Base-by-base conservation (phyloP, 2,888 invertebrate genomes). In the Icerya purchasi region DNA sequence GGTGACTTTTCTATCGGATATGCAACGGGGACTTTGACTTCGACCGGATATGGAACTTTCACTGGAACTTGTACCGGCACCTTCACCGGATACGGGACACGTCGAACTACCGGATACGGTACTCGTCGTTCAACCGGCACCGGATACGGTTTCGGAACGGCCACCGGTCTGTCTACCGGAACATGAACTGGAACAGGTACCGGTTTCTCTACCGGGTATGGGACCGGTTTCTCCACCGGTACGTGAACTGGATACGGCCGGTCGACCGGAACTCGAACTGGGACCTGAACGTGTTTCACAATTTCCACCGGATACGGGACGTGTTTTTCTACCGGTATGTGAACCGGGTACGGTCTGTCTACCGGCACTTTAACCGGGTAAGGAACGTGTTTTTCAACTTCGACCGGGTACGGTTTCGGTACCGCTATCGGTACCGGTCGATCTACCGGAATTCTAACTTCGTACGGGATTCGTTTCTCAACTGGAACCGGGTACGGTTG, bases 181-280 rank as follows among this genome's bases (percentile, higher is more conserved):
- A 79, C 65, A 25, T 67, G 68, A 57, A 67, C 66, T 2, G 69
- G 69, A 54, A 65, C 63, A 52, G 66, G 65, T 53, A 83, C 83
- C 62, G 75, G 81, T 54, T 83, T 82, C 74, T 83, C 82, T 20
- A 86, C 83, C 66, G 66, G 66, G 70, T 67, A 67, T 22, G 68
- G 68, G 3, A 66, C 64, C 3, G 62, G 65, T 20, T 64, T 63
- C 23, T 63, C 61, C 10, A 63, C 78, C 53, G 78, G 79, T 64
- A 83, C 79, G 82, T 86, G 86, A 70, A 83, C 79, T 82, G 86
- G 86, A 70, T 81, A 82, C 2, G 86, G 84, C 64, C 83, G 81
- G 25, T 86, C 84, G 36, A 86, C 80, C 65, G 84, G 81, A 3
- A 86, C 82, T 50, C 67, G 66, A 54, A 67, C 66, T 2, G 69